A percentile compares a stretch with the other conserved stretches of the same genome.
Conservation (phyloP, 1,140 invertebrate genomes). For the Asbolus verrucosus region DNA sequence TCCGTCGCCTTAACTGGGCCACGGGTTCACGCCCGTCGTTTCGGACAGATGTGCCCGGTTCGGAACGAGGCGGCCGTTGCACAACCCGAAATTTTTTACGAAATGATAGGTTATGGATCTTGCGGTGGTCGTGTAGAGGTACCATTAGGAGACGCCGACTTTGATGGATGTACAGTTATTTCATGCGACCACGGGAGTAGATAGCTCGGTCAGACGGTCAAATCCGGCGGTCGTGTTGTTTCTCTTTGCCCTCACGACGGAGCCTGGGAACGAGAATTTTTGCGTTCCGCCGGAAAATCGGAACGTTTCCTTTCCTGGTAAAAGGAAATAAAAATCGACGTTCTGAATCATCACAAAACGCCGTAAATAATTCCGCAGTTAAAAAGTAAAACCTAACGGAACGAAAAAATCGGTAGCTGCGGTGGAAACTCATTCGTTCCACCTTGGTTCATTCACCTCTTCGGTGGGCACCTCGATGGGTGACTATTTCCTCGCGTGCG, state of each 20-base stretch:
- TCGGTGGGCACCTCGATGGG: neutral
- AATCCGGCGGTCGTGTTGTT: neutral
- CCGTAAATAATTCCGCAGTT: neutral
- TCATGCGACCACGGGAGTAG: no score
- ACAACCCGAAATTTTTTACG: no score
- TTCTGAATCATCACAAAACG: neutral
- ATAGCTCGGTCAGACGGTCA: slow-evolving; percentile 9
- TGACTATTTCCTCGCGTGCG: no score
- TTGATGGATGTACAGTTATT: neutral
- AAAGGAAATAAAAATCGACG: neutral
- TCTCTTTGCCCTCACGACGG: neutral
- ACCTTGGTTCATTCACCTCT: neutral
- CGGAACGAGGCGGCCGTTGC: no score
- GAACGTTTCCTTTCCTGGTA: neutral
- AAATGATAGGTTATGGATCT: neutral
- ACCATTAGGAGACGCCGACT: neutral
- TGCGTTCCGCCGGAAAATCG: neutral
- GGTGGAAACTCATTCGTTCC: neutral
- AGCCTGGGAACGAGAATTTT: neutral
- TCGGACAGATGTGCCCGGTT: no score
- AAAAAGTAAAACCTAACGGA: slow-evolving; percentile 8
- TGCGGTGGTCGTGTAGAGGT: neutral
- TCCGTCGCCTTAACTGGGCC: neutral
- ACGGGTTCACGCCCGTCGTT: neutral
- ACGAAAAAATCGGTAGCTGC: neutral